These are phyloP conservation scores for Dicaeum eximium DNA, from an alignment of 2,113 vertebrate genomes.

Conservation along the genomic window DNA sequence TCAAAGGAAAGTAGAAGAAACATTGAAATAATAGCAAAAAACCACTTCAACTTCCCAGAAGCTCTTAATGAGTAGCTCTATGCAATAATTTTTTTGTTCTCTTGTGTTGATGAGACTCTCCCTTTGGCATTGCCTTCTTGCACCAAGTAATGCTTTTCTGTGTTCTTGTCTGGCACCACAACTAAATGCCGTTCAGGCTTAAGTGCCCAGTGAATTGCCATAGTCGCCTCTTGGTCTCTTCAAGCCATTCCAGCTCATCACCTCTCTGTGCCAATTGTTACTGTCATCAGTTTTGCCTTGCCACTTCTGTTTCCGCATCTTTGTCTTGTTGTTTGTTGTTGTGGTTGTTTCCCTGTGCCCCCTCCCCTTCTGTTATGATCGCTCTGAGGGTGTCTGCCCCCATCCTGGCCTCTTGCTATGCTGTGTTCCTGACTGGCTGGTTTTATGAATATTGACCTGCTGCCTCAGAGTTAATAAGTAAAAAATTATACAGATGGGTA, in stretches of 20 bases:
- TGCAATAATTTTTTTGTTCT: background rate
- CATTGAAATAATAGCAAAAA: background rate
- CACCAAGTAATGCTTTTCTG: background rate
- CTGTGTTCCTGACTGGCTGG: background rate
- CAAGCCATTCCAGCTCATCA: background rate
- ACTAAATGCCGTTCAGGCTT: background rate
- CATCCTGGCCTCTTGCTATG: background rate
- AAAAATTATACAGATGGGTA: background rate
- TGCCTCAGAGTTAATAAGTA: background rate
- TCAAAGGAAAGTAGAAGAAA: background rate
- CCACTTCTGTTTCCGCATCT: background rate
- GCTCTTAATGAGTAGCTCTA: background rate
- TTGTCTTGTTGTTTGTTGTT: background rate
- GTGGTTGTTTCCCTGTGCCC: background rate
- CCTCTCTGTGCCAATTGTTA: background rate
- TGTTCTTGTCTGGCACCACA: background rate
- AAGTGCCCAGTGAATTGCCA: background rate
- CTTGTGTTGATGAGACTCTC: background rate
- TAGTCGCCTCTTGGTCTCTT: background rate
- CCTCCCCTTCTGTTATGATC: fast-evolving
- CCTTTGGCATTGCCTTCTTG: background rate
- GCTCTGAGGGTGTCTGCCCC: background rate
- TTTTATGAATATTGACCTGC: background rate
- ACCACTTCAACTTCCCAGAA: background rate
- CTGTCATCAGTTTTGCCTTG: background rate